These are phyloP conservation scores for Abrostola tripartita DNA, from an alignment of 2,888 invertebrate genomes.

Conservation along the genomic window DNA sequence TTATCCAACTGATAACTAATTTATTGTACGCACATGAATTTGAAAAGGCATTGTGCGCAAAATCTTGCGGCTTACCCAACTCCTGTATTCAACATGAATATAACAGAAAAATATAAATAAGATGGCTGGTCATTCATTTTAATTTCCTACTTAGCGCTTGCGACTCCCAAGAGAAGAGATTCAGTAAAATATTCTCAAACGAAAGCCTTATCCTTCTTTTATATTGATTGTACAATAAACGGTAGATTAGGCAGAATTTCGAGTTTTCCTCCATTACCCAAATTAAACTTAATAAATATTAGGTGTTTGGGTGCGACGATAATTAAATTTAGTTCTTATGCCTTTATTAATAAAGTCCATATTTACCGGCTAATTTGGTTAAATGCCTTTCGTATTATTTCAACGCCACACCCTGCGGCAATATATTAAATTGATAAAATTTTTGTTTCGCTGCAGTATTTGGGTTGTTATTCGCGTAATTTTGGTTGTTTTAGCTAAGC, in stretches of 20 bases:
- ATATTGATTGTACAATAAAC: slow-evolving; percentile 10
- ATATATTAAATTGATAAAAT: slow-evolving; percentile 43
- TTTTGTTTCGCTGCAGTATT: slow-evolving; percentile 24
- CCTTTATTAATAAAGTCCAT: slow-evolving; percentile 41
- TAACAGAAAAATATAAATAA: too few relatives aligned
- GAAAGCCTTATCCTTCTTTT: background rate
- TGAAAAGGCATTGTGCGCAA: too few relatives aligned
- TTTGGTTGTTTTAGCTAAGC: slow-evolving; percentile 5
- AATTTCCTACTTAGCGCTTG: background rate
- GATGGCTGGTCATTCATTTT: background rate
- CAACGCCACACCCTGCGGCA: slow-evolving; percentile 32
- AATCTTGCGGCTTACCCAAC: too few relatives aligned
- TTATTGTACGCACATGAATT: too few relatives aligned
- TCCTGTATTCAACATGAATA: too few relatives aligned
- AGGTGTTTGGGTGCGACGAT: slow-evolving; percentile 55
- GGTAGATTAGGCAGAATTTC: slow-evolving; percentile 35
- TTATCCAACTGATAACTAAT: too few relatives aligned
- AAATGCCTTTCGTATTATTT: slow-evolving; percentile 35
- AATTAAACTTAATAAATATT: slow-evolving; percentile 73
- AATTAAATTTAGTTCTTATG: slow-evolving; percentile 58
- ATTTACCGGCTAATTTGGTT: slow-evolving; percentile 43
- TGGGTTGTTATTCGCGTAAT: slow-evolving; percentile 7
- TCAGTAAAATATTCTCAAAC: background rate
- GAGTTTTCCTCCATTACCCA: slow-evolving; percentile 72
- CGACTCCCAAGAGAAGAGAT: background rate